phyloP scores from a whole-genome alignment of 2,888 invertebrate species.

The Pristionchus mayeri region DNA sequence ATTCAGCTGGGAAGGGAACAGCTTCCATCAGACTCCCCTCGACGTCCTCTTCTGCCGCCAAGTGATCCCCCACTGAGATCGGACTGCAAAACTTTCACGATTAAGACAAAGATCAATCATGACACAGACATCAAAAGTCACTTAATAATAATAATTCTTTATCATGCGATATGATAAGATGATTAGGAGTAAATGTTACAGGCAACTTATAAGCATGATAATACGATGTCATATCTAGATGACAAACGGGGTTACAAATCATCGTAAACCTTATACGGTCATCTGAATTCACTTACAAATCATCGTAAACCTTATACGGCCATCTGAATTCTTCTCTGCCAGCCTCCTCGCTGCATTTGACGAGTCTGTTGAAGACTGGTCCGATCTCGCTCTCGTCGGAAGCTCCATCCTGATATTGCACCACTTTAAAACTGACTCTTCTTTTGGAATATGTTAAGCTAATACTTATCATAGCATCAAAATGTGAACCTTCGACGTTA shows the following conservation, averaged over 20 bases:
- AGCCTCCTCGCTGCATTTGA: not conserved
- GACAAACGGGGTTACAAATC: too few species aligned
- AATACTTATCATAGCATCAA: too few species aligned
- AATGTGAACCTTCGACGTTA: too few species aligned
- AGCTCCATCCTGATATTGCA: not conserved
- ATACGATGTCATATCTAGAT: too few species aligned
- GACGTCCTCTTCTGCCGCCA: constrained; percentile 24
- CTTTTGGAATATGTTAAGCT: not conserved
- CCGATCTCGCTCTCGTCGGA: not conserved
- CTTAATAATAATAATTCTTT: too few species aligned
- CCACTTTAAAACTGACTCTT: not conserved
- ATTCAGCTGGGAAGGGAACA: not conserved
- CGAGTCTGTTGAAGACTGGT: not conserved
- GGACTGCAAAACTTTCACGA: too few species aligned
- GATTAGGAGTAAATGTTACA: not conserved
- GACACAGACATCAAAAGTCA: not conserved
- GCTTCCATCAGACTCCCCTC: constrained; percentile 1
- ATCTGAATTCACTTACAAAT: constrained; percentile 15
- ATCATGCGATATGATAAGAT: too few species aligned
- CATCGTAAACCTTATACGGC: not conserved
- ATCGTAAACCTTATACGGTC: not conserved
- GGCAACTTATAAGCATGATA: too few species aligned
- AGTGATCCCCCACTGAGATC: not conserved
- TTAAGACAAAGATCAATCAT: not conserved
- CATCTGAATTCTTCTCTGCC: constrained; percentile 13